A percentile compares a stretch with the other conserved stretches of the same genome.
These are phyloP conservation scores for Pterocles orientalis DNA, from an alignment of 2,113 vertebrate genomes.

Conservation along the genomic window DNA sequence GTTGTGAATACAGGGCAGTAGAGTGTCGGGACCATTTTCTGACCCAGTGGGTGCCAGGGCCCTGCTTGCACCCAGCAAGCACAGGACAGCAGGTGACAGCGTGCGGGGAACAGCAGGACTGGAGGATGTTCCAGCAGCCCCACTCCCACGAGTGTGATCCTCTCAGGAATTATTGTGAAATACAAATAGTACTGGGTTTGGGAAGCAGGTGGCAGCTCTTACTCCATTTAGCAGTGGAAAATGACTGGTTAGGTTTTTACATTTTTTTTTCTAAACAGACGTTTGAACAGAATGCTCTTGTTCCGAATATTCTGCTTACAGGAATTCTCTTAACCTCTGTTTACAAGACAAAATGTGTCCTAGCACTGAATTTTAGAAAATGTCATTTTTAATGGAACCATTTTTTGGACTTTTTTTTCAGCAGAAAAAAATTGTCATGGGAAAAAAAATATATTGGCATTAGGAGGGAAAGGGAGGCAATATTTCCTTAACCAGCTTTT, in stretches of 20 bases:
- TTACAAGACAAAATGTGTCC: background rate
- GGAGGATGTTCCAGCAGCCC: background rate
- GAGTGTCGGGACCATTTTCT: background rate
- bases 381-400: background rate
- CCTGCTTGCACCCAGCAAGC: background rate
- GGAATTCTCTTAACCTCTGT: background rate
- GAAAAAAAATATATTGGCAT: background rate
- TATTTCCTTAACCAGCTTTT: background rate
- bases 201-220: conserved; percentile 2
- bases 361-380: background rate
- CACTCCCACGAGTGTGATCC: background rate
- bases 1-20: background rate
- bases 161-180: background rate
- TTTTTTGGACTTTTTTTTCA: background rate
- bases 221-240: background rate
- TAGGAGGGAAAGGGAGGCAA: background rate
- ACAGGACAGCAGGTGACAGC: rapidly evolving
- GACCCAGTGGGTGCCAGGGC: background rate
- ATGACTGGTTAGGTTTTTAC: background rate
- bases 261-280: background rate
- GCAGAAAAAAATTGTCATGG: background rate
- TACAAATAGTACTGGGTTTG: background rate
- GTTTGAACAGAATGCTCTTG: background rate
- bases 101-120: rapidly evolving
- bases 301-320: background rate